Conservation (phyloP, 2,888 invertebrate genomes). For the Mythimna lalbum region DNA sequence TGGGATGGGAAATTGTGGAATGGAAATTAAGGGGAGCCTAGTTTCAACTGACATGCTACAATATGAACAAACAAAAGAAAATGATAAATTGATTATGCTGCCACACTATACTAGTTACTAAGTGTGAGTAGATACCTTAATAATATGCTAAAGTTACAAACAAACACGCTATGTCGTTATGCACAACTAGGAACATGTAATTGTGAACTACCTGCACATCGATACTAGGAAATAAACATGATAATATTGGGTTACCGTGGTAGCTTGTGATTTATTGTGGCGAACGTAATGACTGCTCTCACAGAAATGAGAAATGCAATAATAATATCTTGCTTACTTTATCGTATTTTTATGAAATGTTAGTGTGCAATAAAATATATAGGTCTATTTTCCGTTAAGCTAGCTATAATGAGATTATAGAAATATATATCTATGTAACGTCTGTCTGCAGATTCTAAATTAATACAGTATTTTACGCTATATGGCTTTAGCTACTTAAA, state of each 20-base stretch:
- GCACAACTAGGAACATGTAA: constrained; percentile 32
- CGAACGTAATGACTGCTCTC: constrained; percentile 7
- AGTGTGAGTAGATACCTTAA: constrained; percentile 9
- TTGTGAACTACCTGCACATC: constrained; percentile 36
- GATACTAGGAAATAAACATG: constrained; percentile 34
- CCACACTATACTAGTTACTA: neutral
- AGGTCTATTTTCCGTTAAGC: neutral
- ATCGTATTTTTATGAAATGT: neutral
- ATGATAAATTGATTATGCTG: constrained; percentile 16
- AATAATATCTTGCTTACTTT: neutral
- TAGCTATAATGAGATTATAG: neutral
- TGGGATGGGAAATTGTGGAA: constrained; percentile 49
- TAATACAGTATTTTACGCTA: constrained; percentile 20
- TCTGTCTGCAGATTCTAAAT: constrained; percentile 13
- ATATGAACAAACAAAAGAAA: constrained; percentile 24
- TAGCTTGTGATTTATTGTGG: constrained; percentile 29
- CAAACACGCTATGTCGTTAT: constrained; percentile 51
- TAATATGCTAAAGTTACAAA: constrained; percentile 23
- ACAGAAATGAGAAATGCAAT: constrained; percentile 12
- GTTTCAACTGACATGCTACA: constrained; percentile 17
- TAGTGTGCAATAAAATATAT: neutral
- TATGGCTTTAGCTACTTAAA: constrained; percentile 7
- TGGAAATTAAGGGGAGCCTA: constrained; percentile 25
- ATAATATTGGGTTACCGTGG: constrained; percentile 30
- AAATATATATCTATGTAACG: neutral